phyloP scores from a whole-genome alignment of 2,888 invertebrate species.

The Byasa hedistus region DNA sequence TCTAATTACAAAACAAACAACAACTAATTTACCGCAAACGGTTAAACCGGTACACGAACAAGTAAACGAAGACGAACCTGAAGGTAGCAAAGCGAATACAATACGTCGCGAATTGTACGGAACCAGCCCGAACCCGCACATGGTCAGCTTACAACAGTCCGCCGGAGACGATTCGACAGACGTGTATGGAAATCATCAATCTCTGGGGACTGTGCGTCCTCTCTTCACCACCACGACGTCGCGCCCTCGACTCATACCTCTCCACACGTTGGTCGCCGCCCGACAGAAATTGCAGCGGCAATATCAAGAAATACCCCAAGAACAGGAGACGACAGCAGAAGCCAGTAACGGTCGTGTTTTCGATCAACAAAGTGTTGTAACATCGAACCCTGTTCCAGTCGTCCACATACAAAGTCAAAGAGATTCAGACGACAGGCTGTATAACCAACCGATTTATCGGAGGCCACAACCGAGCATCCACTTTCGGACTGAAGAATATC shows the following conservation, averaged over 20 bases:
- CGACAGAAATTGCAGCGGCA: slow-evolving; percentile 72
- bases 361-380: slow-evolving; percentile 70
- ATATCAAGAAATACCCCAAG: slow-evolving; percentile 63
- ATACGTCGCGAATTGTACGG: slow-evolving; percentile 82
- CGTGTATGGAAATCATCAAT: slow-evolving; percentile 83
- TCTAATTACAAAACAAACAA: slow-evolving; percentile 65
- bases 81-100: slow-evolving; percentile 75
- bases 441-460: slow-evolving; percentile 65
- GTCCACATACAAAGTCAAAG: slow-evolving; percentile 76
- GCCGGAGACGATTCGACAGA: slow-evolving; percentile 84
- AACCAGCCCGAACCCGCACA: slow-evolving; percentile 78
- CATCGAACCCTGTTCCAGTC: slow-evolving; percentile 77
- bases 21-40: slow-evolving; percentile 59
- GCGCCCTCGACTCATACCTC: slow-evolving; percentile 78
- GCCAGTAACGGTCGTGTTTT: slow-evolving; percentile 77
- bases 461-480: slow-evolving; percentile 59
- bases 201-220: slow-evolving; percentile 82
- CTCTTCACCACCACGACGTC: slow-evolving; percentile 83
- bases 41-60: slow-evolving; percentile 79
- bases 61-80: slow-evolving; percentile 65
- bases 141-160: slow-evolving; percentile 79
- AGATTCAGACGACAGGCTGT: slow-evolving; percentile 59
- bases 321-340: slow-evolving; percentile 72
- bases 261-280: slow-evolving; percentile 72
- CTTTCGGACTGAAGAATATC: slow-evolving; percentile 71